phyloP scores from a whole-genome alignment of 1,140 invertebrate genomes.

The Coboldia fuscipes region DNA sequence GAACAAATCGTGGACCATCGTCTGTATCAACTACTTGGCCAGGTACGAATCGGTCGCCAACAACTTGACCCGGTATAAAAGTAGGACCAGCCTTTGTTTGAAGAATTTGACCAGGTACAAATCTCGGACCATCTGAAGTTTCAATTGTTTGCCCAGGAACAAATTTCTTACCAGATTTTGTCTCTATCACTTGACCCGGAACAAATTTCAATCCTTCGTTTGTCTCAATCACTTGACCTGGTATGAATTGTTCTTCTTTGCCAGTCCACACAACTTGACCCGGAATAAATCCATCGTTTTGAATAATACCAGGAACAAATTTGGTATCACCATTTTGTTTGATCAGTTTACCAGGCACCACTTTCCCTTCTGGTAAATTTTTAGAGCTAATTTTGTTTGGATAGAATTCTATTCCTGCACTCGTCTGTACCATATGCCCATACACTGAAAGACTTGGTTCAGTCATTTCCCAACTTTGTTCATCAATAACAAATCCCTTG shows the following conservation, averaged over 20 bases:
- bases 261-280: conserved; percentile 47
- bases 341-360: conserved; percentile 41
- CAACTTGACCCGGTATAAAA: conserved; percentile 52
- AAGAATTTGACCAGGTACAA: conserved; percentile 48
- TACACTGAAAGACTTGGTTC: conserved; percentile 33
- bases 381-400: conserved; percentile 27
- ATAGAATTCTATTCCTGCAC: conserved; percentile 40
- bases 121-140: conserved; percentile 39
- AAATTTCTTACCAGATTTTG: conserved; percentile 40
- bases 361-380: conserved; percentile 28
- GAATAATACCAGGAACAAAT: conserved; percentile 46
- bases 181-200: conserved; percentile 47
- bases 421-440: conserved; percentile 41
- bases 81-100: conserved; percentile 47
- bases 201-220: conserved; percentile 43
- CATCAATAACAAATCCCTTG: conserved; percentile 31
- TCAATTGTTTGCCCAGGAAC: conserved; percentile 48
- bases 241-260: conserved; percentile 49
- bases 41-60: conserved; percentile 42
- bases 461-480: conserved; percentile 27
- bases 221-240: conserved; percentile 47
- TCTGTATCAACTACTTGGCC: conserved; percentile 50
- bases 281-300: conserved; percentile 40
- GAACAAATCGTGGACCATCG: conserved; percentile 47
- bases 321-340: conserved; percentile 33